These are phyloP conservation scores for Tetrao urogallus DNA, from an alignment of 2,113 vertebrate species.

Conservation along the genomic window DNA sequence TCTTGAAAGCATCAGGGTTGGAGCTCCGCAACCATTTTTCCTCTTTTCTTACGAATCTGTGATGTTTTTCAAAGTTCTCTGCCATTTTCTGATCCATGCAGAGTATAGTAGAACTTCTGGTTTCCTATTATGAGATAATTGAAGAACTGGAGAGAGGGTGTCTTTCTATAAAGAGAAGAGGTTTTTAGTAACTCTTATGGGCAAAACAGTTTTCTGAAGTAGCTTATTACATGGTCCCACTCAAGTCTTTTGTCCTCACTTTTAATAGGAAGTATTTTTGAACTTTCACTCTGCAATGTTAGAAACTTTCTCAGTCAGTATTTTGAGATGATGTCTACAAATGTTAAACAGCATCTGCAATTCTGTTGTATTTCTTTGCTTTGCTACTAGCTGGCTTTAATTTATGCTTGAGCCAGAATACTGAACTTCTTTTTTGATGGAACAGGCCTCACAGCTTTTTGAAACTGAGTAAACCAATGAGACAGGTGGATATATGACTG, in stretches of 20 bases:
- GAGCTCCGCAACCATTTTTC: not conserved
- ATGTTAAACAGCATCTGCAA: not conserved
- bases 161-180: not conserved
- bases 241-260: not conserved
- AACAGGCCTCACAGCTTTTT: not conserved
- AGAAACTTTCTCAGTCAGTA: not conserved
- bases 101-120: not conserved
- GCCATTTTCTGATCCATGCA: not conserved
- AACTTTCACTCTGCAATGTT: not conserved
- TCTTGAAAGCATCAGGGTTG: not conserved
- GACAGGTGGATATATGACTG: not conserved
- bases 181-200: accelerated
- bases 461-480: not conserved
- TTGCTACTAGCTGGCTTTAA: not conserved
- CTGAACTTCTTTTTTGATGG: not conserved
- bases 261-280: not conserved
- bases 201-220: not conserved
- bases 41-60: not conserved
- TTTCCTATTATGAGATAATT: not conserved
- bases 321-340: not conserved
- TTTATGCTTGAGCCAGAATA: not conserved
- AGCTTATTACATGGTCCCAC: not conserved
- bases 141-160: not conserved
- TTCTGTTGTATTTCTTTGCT: not conserved
- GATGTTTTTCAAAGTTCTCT: not conserved